Evolutionary conservation across 2,113 vertebrate species (phyloP), one percentile per base, ranked within the genome.

Genomic region (Pyrgilauda ruficollis): DNA sequence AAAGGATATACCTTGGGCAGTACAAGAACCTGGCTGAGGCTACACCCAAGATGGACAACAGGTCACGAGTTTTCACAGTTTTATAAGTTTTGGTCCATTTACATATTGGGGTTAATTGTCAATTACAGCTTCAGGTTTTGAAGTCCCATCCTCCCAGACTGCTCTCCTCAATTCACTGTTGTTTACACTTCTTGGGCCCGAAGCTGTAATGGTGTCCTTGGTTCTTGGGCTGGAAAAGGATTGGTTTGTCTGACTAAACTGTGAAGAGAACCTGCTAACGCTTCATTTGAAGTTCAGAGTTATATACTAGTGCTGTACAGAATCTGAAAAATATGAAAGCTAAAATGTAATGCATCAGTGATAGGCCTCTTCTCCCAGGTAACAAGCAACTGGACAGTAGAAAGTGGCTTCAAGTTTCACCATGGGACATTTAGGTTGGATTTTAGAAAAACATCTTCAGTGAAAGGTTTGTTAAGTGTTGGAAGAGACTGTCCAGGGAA

Each of bases 21-120:
- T 61, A 37, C 10, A 37, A 27, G 11, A 37, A 1, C 35, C 35
- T 3, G 5, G 58, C n/a, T 5, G 0, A 8, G n/a, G 15, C 23
- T 61, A 3, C 24, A 18, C 58, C 23, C 7, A 37, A 27, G 35
- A 37, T 37, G 24, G 24, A 18, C 1, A 1, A 26, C 3, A 16
- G 58, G 16, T 27, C 58, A 37, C 10, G 7, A 24, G 24, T 27
- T 61, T 61, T 37, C 24, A 61, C 35, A 61, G 15, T 61, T 37
- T 61, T 61, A 27, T 37, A 37, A 18, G 13, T 61, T 26, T 3
- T 37, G 10, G 22, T 26, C n/a, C 23, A 37, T 37, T 61, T 18
- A 37, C 24, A 27, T 37, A 37, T 41, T 41, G 39, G 39, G 39
- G 39, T 41, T 41, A 41, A 41, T 41, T 41, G 39, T 41, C 35